phyloP scores from a whole-genome alignment of 1,140 invertebrate species.

The Drosophila tropicalis region DNA sequence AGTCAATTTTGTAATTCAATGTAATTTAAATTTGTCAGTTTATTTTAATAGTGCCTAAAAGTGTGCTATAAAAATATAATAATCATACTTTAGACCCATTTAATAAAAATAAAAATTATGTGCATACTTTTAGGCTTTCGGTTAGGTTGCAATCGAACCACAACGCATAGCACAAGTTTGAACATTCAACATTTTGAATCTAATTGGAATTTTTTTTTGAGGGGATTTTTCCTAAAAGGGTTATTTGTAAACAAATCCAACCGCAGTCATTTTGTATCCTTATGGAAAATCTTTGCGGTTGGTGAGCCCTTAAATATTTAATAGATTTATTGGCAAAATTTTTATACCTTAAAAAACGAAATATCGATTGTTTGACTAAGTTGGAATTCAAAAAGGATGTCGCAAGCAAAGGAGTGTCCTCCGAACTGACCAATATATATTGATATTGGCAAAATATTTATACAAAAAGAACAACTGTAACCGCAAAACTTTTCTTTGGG shows the following conservation, averaged over 20 bases:
- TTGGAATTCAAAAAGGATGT: neutral
- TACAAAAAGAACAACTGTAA: neutral
- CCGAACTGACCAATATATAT: no score
- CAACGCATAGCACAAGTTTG: neutral
- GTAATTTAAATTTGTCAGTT: no score
- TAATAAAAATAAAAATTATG: neutral
- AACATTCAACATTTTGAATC: neutral
- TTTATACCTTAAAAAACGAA: neutral
- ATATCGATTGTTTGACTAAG: neutral
- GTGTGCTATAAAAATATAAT: no score
- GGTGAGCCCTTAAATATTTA: neutral
- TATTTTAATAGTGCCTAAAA: no score
- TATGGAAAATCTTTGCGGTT: neutral
- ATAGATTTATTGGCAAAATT: neutral
- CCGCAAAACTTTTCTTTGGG: neutral
- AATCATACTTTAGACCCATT: no score
- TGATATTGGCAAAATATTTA: neutral
- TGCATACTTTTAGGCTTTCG: neutral
- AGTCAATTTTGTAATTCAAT: no score
- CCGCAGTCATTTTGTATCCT: no score
- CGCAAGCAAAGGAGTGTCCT: no score
- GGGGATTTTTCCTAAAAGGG: no score
- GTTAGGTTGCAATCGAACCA: neutral
- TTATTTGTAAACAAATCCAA: no score
- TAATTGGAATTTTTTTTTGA: neutral